phyloP scores from a whole-genome alignment of 2,797 vertebrate genomes.

The Typhlichthys subterraneus region DNA sequence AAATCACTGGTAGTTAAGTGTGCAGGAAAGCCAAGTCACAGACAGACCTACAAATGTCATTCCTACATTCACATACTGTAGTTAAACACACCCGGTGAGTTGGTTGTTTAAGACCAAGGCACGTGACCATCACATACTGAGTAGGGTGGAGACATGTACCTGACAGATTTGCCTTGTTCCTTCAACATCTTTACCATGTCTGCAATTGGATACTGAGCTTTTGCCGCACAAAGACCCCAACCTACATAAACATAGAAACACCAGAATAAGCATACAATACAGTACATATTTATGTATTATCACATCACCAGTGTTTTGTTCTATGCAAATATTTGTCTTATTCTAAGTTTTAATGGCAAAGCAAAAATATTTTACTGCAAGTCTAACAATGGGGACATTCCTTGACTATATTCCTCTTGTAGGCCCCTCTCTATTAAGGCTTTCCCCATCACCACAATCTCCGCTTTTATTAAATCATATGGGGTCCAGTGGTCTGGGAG shows the following conservation, averaged over 20 bases:
- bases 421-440: not conserved
- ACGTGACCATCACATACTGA: too few species aligned
- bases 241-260: slow-evolving; percentile 55
- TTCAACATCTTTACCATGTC: slow-evolving; percentile 85
- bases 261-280: not conserved
- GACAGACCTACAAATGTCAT: too few species aligned
- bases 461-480: slow-evolving; percentile 46
- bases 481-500: slow-evolving; percentile 26
- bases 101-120: too few species aligned
- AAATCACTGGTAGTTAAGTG: too few species aligned
- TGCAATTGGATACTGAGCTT: slow-evolving; percentile 84
- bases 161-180: slow-evolving; percentile 80
- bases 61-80: too few species aligned
- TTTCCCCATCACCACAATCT: slow-evolving; percentile 41
- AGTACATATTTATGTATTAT: not conserved
- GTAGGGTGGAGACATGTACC: slow-evolving; percentile 52
- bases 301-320: not conserved
- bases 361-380: slow-evolving; percentile 1
- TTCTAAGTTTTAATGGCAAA: not conserved
- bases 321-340: not conserved
- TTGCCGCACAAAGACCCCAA: slow-evolving; percentile 84
- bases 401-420: not conserved
- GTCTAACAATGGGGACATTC: slow-evolving; percentile 5
- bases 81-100: too few species aligned
- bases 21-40: too few species aligned